Evolutionary conservation across 2,888 invertebrate genomes (phyloP).

Genomic region (Minunthozetes semirufus): DNA sequence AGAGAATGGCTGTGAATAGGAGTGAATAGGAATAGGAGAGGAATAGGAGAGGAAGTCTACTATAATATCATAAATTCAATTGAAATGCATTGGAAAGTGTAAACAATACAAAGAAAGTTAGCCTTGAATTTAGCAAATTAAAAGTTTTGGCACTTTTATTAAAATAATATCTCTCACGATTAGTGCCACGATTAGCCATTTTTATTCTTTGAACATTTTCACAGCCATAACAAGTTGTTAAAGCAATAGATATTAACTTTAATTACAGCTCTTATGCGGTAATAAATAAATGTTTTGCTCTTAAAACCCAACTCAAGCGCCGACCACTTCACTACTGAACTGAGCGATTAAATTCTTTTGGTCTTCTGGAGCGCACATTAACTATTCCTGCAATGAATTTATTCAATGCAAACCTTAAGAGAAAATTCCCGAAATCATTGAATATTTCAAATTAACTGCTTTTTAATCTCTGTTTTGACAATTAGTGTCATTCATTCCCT

Average conservation of each 20-base stretch:
- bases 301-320: neutral
- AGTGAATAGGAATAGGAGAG: neutral
- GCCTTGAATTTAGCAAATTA: neutral
- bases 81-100: neutral
- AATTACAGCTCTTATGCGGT: conserved; percentile 24
- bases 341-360: neutral
- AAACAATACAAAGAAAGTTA: neutral
- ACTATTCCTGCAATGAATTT: neutral
- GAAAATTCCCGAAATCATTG: conserved; percentile 15
- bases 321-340: neutral
- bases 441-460: neutral
- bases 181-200: neutral
- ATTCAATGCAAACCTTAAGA: neutral
- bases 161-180: conserved; percentile 23
- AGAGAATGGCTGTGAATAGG: no score
- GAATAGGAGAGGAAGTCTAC: neutral
- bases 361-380: neutral
- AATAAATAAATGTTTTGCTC: conserved; percentile 18
- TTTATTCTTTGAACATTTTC: conserved; percentile 5
- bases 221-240: conserved; percentile 21
- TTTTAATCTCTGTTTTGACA: neutral
- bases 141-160: neutral
- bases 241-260: conserved; percentile 27
- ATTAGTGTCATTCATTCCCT: neutral
- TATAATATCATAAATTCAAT: neutral